Base-by-base conservation (phyloP, 2,113 vertebrate genomes). In the Zapus hudsonius region DNA sequence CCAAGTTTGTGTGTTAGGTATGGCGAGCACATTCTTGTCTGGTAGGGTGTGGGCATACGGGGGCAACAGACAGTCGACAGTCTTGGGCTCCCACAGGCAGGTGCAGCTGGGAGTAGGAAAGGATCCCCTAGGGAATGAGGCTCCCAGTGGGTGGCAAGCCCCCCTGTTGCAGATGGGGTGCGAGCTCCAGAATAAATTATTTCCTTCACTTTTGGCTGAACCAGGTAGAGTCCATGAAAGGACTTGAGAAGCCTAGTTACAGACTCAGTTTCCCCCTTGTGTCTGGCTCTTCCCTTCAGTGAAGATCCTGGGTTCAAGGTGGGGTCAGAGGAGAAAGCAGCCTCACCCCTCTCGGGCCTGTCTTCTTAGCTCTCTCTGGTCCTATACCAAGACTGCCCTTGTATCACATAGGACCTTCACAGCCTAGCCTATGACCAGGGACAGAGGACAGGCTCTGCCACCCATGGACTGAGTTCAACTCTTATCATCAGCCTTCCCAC, bases 261-360 rank as follows among this genome's bases (percentile, higher is more conserved):
- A 70, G 79, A 94, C 69, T 91, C 63, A 1, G 3, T 87, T 84
- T 84, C 52, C 61, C 69, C 31, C 52, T 61, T 44, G 44, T 20
- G 2, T 27, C 23, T 59, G 42, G 27, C 64, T 57, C n/a, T 31
- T n/a, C 69, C 27, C 79, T 61, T 52, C 52, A 52, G 52, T 12
- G 52, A 52, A 52, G 55, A 55, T 40, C 40, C 40, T 8, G 3
- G 42, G 44, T 25, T 15, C 23, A 23, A n/a, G 27, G 25, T 23
- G 38, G 52, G 23, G 31, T 11, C 0, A 13, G 52, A 17, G 59
- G 36, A 11, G 1, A 79, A 11, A 22, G 44, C 13, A 0, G 16
- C 5, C 42, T 55, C 23, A 0, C 27, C 16, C 33, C 44, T 29
- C 52, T 19, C 33, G 40, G 69, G 57, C 38, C 23, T 55, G 23